phyloP scores from a whole-genome alignment of 2,797 vertebrate genomes.

The Crocodylus rhombifer region DNA sequence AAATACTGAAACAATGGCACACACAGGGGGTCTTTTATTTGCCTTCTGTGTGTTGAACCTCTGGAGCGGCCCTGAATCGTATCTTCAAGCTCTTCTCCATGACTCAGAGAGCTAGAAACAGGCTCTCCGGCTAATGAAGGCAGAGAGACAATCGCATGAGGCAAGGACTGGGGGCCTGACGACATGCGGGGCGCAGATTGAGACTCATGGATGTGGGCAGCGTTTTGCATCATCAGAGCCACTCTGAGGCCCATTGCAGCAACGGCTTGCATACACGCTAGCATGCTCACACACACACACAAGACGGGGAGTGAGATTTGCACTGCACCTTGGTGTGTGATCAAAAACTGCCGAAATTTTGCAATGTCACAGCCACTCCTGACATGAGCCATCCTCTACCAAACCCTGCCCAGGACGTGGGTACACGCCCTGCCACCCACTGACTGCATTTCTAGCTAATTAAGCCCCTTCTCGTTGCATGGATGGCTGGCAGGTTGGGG shows the following conservation, averaged over 20 bases:
- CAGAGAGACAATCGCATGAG: fast-evolving
- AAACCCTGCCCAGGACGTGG: background rate
- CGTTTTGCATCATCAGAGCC: background rate
- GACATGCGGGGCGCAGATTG: background rate
- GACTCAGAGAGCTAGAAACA: background rate
- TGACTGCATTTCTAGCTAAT: background rate
- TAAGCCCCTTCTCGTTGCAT: background rate
- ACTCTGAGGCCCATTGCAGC: background rate
- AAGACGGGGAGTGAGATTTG: background rate
- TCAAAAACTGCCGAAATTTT: background rate
- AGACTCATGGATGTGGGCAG: conserved; percentile 26
- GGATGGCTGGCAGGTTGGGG: background rate
- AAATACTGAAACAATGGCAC: no score
- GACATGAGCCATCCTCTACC: background rate
- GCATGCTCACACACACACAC: fast-evolving
- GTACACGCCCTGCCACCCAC: background rate
- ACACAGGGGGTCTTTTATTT: background rate
- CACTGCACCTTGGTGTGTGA: no score
- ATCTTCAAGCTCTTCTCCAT: background rate
- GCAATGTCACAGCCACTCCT: background rate
- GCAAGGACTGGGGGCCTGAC: conserved; percentile 9
- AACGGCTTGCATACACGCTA: background rate
- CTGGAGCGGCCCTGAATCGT: fast-evolving
- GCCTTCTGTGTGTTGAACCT: background rate
- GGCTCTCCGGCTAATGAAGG: background rate